phyloP scores from a whole-genome alignment of 2,113 vertebrate species.

The Ceratotherium simum region DNA sequence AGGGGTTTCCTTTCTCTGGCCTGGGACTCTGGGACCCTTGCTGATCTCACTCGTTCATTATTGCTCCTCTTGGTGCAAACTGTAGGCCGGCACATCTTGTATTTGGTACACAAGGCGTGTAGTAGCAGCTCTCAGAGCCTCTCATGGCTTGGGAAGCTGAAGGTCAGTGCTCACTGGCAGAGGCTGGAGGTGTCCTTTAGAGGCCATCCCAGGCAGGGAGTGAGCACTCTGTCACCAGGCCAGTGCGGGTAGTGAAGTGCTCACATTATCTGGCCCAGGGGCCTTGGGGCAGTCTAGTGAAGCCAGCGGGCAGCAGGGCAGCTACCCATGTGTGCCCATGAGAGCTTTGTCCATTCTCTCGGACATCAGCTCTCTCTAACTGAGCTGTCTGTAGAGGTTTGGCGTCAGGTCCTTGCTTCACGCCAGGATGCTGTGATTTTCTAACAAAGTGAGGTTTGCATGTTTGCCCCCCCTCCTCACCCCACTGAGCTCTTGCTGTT shows the following conservation, averaged over 20 bases:
- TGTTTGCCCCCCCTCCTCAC: accelerated
- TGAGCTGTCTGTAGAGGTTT: accelerated
- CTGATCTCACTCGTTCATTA: accelerated
- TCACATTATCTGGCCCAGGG: accelerated
- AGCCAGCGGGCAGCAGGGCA: neutral
- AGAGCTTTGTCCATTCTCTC: accelerated
- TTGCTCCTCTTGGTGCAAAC: accelerated
- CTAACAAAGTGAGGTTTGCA: too few species aligned
- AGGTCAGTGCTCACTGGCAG: neutral
- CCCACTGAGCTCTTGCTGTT: accelerated
- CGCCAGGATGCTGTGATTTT: accelerated
- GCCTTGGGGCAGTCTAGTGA: neutral
- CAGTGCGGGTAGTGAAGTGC: accelerated
- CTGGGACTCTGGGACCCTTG: neutral
- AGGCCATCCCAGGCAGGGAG: accelerated
- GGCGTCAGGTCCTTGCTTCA: neutral
- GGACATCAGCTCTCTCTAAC: too few species aligned
- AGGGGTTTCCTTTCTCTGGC: neutral
- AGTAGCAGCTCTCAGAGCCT: accelerated
- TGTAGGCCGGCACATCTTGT: accelerated
- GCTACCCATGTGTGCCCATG: accelerated
- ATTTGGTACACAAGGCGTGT: accelerated
- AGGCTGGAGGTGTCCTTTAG: too few species aligned
- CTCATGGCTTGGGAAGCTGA: accelerated
- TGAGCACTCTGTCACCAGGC: accelerated